Conservation (phyloP, 2,113 vertebrate genomes). For the Neogobius melanostomus region DNA sequence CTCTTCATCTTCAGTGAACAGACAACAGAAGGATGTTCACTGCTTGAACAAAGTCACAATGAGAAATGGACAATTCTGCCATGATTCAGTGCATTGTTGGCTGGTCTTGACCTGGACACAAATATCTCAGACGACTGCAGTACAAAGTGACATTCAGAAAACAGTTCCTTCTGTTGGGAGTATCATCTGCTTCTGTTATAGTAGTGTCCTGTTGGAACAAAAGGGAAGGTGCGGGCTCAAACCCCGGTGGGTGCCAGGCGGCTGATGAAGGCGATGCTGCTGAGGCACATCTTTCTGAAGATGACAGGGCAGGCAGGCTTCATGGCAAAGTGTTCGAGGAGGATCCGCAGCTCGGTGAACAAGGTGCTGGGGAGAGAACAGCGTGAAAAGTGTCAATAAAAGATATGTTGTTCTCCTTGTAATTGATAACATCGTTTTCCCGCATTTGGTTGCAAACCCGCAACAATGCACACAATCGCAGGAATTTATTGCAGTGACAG, state of each 20-base stretch:
- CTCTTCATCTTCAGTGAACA: constrained; percentile 29
- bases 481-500: too few relatives aligned
- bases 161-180: constrained; percentile 49
- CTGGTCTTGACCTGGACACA: constrained; percentile 43
- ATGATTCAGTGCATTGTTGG: constrained; percentile 54
- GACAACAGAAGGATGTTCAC: constrained; percentile 34
- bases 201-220: constrained; percentile 48
- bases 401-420: too few relatives aligned
- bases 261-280: constrained; percentile 95
- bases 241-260: constrained; percentile 93
- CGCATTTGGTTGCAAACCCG: too few relatives aligned
- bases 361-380: constrained; percentile 79
- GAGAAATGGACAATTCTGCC: constrained; percentile 33
- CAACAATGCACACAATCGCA: too few relatives aligned
- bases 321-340: constrained; percentile 95
- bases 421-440: too few relatives aligned
- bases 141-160: constrained; percentile 58
- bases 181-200: constrained; percentile 53
- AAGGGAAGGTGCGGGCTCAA: constrained; percentile 65
- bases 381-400: constrained; percentile 2
- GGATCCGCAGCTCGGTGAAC: constrained; percentile 92
- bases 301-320: constrained; percentile 92
- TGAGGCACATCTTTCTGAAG: constrained; percentile 93
- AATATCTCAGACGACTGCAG: constrained; percentile 43
- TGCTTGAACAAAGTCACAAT: constrained; percentile 51